A percentile compares a stretch with the other conserved stretches of the same genome.
Evolutionary conservation across 2,113 vertebrate species (phyloP).

Genomic region (Dicerorhinus sumatrensis): DNA sequence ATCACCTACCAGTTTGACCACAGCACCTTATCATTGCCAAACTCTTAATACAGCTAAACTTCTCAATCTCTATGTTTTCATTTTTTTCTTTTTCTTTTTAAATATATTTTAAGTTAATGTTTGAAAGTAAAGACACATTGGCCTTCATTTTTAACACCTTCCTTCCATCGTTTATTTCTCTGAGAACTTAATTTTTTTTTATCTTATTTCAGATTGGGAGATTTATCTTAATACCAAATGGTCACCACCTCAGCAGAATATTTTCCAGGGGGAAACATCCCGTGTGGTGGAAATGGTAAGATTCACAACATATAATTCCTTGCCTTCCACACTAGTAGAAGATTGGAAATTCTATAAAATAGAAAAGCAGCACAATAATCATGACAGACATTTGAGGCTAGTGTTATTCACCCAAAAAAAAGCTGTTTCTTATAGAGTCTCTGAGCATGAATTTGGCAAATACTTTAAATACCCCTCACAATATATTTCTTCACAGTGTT

Average conservation of each 20-base stretch:
- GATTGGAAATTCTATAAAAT: not conserved
- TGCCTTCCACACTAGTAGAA: not conserved
- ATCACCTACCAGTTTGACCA: not conserved
- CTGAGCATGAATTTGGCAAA: not conserved
- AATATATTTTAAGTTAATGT: not conserved
- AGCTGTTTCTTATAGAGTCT: not conserved
- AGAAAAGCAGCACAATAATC: not conserved
- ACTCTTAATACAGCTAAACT: not conserved
- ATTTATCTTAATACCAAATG: not conserved
- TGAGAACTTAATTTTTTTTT: not conserved
- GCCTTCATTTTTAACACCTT: not conserved
- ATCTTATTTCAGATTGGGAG: constrained; percentile 13
- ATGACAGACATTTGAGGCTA: not conserved
- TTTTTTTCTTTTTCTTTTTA: not conserved
- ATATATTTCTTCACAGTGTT: not conserved
- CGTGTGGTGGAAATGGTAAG: not conserved
- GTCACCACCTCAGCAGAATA: constrained; percentile 5
- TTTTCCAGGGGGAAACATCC: not conserved
- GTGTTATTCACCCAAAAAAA: not conserved
- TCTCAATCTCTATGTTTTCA: not conserved
- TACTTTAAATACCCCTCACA: not conserved
- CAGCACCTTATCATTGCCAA: not conserved
- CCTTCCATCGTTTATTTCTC: not conserved
- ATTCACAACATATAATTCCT: not conserved
- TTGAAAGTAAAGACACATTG: not conserved